Conservation (phyloP, 1,140 invertebrate species). For the Nasonia longicornis region DNA sequence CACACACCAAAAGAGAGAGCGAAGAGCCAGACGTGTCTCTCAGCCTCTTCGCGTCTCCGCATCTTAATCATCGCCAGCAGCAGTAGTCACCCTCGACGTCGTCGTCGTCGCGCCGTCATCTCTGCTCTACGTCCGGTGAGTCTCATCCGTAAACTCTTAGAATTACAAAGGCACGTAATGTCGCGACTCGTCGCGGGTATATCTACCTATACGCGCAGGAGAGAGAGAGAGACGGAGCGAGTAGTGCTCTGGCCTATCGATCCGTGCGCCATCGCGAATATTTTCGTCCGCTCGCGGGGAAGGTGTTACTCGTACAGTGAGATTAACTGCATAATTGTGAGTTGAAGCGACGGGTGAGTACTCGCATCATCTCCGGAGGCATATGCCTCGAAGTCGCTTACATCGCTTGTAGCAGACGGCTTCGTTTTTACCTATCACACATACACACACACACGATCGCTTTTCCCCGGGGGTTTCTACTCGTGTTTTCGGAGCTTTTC, state of each 20-base stretch:
- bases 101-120: not conserved
- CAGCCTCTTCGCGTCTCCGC: not conserved
- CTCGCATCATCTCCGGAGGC: too few relatives aligned
- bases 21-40: not conserved
- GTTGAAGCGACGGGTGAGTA: too few relatives aligned
- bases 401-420: not conserved
- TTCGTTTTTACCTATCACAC: not conserved
- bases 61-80: not conserved
- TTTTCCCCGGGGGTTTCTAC: not conserved
- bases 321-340: not conserved
- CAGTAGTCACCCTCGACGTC: not conserved
- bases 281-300: not conserved
- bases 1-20: not conserved
- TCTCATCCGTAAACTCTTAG: not conserved
- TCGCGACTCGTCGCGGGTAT: not conserved
- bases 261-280: constrained; percentile 2
- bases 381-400: too few relatives aligned
- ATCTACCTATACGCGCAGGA: not conserved
- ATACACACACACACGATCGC: too few relatives aligned
- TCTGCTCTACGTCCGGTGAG: not conserved
- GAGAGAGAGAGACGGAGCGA: not conserved
- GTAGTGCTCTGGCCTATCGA: not conserved
- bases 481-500: not conserved
- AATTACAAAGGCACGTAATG: not conserved
- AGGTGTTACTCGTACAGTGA: not conserved